Conservation (phyloP, 2,113 vertebrate genomes). For the Sinocyclocheilus rhinocerous region DNA sequence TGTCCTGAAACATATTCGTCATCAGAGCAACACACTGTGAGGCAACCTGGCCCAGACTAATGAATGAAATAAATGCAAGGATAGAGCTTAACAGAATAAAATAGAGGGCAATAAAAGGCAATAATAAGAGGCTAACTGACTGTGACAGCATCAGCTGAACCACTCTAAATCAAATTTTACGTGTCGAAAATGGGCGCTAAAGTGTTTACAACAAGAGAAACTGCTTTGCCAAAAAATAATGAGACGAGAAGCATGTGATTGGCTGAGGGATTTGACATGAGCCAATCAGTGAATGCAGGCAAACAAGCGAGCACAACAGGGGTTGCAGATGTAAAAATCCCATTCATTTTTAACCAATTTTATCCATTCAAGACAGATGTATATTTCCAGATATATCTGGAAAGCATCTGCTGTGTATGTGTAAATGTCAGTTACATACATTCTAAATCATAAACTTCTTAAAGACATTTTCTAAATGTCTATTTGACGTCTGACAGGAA, state of each 20-base stretch:
- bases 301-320: background rate
- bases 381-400: too few species aligned
- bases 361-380: too few species aligned
- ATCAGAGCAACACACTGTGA: slow-evolving; percentile 8
- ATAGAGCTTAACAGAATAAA: slow-evolving; percentile 32
- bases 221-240: background rate
- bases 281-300: background rate
- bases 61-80: slow-evolving; percentile 29
- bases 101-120: slow-evolving; percentile 8
- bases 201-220: slow-evolving; percentile 1
- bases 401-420: too few species aligned
- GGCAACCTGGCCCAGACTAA: slow-evolving; percentile 26
- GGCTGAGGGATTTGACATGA: slow-evolving; percentile 1
- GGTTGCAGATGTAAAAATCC: background rate
- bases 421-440: too few species aligned
- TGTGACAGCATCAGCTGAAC: slow-evolving; percentile 26
- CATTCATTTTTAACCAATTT: background rate
- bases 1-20: slow-evolving; percentile 77
- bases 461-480: too few species aligned
- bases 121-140: slow-evolving; percentile 29
- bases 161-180: slow-evolving; percentile 20
- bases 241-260: background rate
- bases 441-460: too few species aligned
- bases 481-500: too few species aligned
- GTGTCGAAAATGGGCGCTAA: slow-evolving; percentile 17